Conservation (phyloP, 1,140 invertebrate genomes). For the Papilio glaucus region DNA sequence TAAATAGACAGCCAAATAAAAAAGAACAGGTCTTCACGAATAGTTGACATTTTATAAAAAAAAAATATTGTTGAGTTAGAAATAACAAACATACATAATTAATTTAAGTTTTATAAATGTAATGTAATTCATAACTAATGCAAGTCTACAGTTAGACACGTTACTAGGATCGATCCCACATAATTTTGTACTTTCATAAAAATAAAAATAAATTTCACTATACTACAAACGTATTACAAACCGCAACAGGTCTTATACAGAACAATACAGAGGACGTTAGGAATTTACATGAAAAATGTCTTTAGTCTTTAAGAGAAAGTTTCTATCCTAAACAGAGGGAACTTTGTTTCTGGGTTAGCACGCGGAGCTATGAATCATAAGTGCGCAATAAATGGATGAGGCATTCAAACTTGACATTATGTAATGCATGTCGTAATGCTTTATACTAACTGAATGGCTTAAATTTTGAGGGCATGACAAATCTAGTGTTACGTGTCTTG, state of each 20-base stretch:
- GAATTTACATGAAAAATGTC: slow-evolving; percentile 27
- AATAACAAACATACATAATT: too few relatives aligned
- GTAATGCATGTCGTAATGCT: slow-evolving; percentile 3
- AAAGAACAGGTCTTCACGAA: too few relatives aligned
- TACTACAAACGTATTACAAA: not conserved
- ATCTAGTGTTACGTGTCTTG: not conserved
- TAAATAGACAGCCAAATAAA: too few relatives aligned
- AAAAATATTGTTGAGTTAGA: too few relatives aligned
- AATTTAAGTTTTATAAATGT: too few relatives aligned
- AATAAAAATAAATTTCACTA: too few relatives aligned
- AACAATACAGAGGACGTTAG: not conserved
- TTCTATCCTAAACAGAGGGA: slow-evolving; percentile 33
- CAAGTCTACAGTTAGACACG: too few relatives aligned
- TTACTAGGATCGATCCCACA: too few relatives aligned
- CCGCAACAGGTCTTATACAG: too few relatives aligned
- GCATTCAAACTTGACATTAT: slow-evolving; percentile 27
- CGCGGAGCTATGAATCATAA: slow-evolving; percentile 33
- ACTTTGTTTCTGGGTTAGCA: slow-evolving; percentile 36
- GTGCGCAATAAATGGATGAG: slow-evolving; percentile 22
- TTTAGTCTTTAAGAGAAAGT: slow-evolving; percentile 35
- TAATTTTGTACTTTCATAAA: too few relatives aligned
- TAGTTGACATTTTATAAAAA: too few relatives aligned
- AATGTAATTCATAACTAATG: too few relatives aligned
- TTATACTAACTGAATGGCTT: not conserved
- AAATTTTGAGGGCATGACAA: slow-evolving; percentile 7